These are phyloP conservation scores for Tethya wilhelma DNA, from an alignment of 37 sponge, comb jelly and placozoan genomes.

Conservation along the genomic window DNA sequence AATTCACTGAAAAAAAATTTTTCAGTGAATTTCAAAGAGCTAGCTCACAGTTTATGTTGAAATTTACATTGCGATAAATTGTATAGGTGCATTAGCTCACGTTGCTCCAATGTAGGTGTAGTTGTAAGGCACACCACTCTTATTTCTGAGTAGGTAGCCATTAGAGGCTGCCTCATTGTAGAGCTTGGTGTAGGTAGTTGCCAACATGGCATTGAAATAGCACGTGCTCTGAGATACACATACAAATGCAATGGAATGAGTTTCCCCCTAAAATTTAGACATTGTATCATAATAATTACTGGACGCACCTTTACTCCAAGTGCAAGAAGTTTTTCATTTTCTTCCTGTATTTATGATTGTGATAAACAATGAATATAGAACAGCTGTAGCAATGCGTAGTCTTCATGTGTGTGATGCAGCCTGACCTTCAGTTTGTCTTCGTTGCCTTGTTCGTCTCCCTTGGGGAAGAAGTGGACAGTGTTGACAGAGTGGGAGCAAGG, in stretches of 20 bases:
- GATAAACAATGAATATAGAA: not conserved
- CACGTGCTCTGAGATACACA: constrained; percentile 29
- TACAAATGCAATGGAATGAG: not conserved
- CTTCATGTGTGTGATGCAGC: not conserved
- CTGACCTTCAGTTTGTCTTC: constrained; percentile 47
- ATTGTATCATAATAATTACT: not conserved
- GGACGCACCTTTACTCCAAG: constrained; percentile 34
- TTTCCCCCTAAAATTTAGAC: no score
- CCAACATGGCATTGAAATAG: constrained; percentile 69
- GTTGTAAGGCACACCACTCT: constrained; percentile 53
- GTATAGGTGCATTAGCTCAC: no score
- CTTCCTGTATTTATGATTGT: not conserved
- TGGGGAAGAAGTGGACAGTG: constrained; percentile 69
- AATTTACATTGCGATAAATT: no score
- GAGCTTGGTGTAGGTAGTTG: constrained; percentile 39
- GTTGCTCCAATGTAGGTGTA: constrained; percentile 45
- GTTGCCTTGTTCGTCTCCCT: constrained; percentile 41
- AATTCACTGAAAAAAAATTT: no score
- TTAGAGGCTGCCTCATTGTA: constrained; percentile 45
- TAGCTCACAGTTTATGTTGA: no score
- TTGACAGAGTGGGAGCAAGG: constrained; percentile 48
- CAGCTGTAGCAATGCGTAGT: no score
- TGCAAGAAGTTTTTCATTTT: constrained; percentile 19
- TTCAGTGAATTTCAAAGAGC: no score
- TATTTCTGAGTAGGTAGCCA: constrained; percentile 43